Conservation (phyloP, 2,797 vertebrate genomes). For the Ictinia mississippiensis region DNA sequence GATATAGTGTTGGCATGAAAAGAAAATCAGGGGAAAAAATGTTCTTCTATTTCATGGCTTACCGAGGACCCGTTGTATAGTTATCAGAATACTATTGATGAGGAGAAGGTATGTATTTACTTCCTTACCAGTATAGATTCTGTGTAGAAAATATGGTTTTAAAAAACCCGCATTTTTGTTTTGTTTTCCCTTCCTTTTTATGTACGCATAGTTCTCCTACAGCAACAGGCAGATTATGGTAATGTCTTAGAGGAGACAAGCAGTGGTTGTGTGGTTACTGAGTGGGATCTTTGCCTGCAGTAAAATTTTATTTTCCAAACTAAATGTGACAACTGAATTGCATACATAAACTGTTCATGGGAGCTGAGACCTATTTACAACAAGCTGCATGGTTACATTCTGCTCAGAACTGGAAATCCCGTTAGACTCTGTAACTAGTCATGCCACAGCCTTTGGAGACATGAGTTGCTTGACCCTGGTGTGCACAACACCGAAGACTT, state of each 20-base stretch:
- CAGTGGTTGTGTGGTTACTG: neutral
- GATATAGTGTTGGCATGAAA: neutral
- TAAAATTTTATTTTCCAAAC: conserved; percentile 2
- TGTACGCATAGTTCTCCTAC: neutral
- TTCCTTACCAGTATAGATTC: neutral
- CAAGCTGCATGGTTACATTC: neutral
- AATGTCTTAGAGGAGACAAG: neutral
- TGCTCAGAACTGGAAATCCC: neutral
- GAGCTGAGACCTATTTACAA: neutral
- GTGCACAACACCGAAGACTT: neutral
- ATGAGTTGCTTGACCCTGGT: neutral
- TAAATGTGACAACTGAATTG: neutral
- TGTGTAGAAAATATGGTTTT: neutral
- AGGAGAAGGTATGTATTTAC: neutral
- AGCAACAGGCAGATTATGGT: neutral
- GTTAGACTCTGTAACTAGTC: neutral
- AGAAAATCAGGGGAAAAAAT: neutral
- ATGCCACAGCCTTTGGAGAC: neutral
- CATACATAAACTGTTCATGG: neutral
- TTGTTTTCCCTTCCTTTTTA: neutral
- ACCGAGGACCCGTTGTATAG: neutral
- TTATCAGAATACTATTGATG: neutral
- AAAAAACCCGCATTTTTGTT: neutral
- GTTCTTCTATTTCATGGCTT: neutral
- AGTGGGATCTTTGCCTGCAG: neutral